Base-by-base conservation (phyloP, 2,888 invertebrate species). In the Trissoscelio sp. region DNA sequence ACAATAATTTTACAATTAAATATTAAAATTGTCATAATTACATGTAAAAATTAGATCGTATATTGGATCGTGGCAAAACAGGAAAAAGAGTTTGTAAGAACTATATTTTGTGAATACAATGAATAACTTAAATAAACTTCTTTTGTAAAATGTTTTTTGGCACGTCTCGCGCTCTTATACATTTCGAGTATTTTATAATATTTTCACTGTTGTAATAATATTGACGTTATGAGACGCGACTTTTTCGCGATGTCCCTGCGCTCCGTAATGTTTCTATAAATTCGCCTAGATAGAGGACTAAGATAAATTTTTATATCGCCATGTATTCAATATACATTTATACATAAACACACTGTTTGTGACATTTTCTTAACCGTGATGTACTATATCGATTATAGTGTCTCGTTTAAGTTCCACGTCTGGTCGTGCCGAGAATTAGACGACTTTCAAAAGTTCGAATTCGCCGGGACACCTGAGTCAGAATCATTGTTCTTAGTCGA, bases 261-360 rank as follows among this genome's bases (percentile, higher is more conserved):
- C 77, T 62, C 84, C 73, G 84, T 83, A 83, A 85, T 80, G 83
- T 88, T 87, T 86, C 85, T 85, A 86, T 78, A 83, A 84, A 83
- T 86, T 85, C 53, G 78, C 85, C 86, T 81, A 79, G 73, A 67
- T 67, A 67, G 34, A 53, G 22, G 20, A 51, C 20, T 60, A 73
- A 73, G 46, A 79, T 46, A 70, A 66, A 67, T 79, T 79, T 79
- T 79, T 79, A 73, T 73, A 79, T 67, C 22, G 62, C 73, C 44
- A 67, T 79, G 44, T 79, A 73, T 53, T 62, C 55, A 42, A 42
- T 70, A 69, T 74, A 69, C 39, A 70, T 70, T 57, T 74, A 74
- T 74, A 67, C 82, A 64, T 64, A 62, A 14, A 37, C 57, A 73
- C 72, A 81, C 79, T 53, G 69, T 77, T 77, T 77, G 66, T 81